Percentiles rank a stretch among this genome's conserved stretches.
These are phyloP conservation scores for Cyprinodon brontotheroides DNA, from an alignment of 2,113 vertebrate genomes.

Conservation along the genomic window DNA sequence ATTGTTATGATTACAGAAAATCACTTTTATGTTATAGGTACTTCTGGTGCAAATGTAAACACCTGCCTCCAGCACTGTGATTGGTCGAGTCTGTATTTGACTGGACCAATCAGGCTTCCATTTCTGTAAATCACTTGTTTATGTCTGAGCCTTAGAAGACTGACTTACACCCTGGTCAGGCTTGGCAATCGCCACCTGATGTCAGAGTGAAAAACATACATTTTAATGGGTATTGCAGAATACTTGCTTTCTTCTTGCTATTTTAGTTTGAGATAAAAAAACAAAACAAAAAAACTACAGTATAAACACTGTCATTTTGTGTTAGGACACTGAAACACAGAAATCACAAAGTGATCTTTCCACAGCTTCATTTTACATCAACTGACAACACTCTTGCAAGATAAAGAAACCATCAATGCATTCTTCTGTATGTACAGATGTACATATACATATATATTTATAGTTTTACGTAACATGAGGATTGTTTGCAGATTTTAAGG, in stretches of 20 bases:
- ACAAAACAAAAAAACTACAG: slow-evolving; percentile 10
- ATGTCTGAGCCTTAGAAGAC: no score
- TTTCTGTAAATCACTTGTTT: no score
- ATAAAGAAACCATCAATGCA: slow-evolving; percentile 64
- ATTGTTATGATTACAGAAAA: no score
- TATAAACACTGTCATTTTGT: slow-evolving; percentile 64
- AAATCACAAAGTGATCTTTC: slow-evolving; percentile 53
- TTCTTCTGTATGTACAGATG: slow-evolving; percentile 56
- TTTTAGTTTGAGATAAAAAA: slow-evolving; percentile 28
- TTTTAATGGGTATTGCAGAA: slow-evolving; percentile 15
- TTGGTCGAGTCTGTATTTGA: no score
- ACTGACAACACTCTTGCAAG: slow-evolving; percentile 79
- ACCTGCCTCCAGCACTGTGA: no score
- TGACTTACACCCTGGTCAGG: no score
- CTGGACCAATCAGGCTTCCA: no score
- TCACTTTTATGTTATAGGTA: no score
- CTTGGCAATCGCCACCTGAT: slow-evolving; percentile 19
- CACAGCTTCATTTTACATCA: slow-evolving; percentile 66
- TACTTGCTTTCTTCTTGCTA: slow-evolving; percentile 11
- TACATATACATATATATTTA: slow-evolving; percentile 26
- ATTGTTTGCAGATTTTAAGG: slow-evolving; percentile 75
- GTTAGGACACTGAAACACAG: slow-evolving; percentile 60
- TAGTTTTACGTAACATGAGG: slow-evolving; percentile 43
- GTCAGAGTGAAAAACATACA: slow-evolving; percentile 12
- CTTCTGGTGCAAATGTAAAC: no score